These are phyloP conservation scores for Ifrita kowaldi DNA, from an alignment of 2,113 vertebrate species.

Conservation along the genomic window DNA sequence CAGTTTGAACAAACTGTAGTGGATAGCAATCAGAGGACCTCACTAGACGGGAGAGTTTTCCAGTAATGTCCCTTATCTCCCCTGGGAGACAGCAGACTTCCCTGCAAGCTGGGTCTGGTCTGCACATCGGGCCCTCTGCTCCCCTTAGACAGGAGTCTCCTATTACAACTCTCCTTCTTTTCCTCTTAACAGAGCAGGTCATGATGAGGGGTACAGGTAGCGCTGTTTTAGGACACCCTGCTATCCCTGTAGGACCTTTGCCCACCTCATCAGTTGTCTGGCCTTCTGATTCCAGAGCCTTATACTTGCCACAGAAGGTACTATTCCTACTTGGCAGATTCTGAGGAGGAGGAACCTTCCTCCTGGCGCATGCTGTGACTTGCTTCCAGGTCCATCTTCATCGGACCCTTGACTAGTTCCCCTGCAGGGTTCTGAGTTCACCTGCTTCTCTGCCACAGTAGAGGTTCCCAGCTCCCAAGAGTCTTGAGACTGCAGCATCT, in stretches of 20 bases:
- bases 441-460: background rate
- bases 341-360: background rate
- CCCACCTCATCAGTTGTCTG: too few relatives aligned
- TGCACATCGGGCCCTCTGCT: accelerated
- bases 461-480: too few relatives aligned
- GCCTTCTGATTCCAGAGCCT: background rate
- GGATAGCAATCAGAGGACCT: background rate
- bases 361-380: accelerated
- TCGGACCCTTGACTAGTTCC: accelerated
- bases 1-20: background rate
- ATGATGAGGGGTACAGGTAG: background rate
- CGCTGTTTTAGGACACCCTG: too few relatives aligned
- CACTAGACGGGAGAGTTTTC: background rate
- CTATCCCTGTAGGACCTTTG: background rate
- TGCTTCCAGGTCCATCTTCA: background rate
- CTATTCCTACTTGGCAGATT: background rate
- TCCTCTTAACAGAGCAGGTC: background rate
- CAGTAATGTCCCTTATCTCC: background rate
- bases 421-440: too few relatives aligned
- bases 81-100: background rate
- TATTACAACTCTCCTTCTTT: background rate
- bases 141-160: background rate
- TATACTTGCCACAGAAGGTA: background rate
- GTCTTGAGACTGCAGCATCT: too few relatives aligned
- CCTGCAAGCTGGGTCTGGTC: background rate